Base-by-base conservation (phyloP, 2,888 invertebrate genomes). In the Lepidonotus clava region DNA sequence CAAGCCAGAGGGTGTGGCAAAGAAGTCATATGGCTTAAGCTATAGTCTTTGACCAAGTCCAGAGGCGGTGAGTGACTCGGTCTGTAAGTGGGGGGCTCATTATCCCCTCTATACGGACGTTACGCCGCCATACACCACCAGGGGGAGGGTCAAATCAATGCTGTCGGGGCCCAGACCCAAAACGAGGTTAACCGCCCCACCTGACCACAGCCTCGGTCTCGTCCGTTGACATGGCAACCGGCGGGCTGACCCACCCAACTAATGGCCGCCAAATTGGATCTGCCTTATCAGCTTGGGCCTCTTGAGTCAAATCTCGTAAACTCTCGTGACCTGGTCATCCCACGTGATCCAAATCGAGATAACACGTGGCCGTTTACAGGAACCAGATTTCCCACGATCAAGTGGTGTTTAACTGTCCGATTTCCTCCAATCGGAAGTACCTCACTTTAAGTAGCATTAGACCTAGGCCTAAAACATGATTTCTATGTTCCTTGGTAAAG, bases 201-300 rank as follows among this genome's bases (percentile, higher is more conserved):
- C 61, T 61, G 61, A 61, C 28, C 61, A 11, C 61, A 61, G 61
- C 61, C 61, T 61, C 21, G 34, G 36, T 56, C 71, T 38, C 14
- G 21, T 24, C 36, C 34, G 71, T 71, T 34, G 71, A 8, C 71
- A 71, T 71, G 71, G 71, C 38, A 38, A 71, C 71, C 71, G 36
- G 71, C 38, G 24, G 66, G n/a, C 11, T 6, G n/a, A n/a, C 14
- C 46, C 80, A n/a, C 51, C 34, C 51, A 21, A 11, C 80, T 80
- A 80, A 80, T 80, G 51, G 80, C 41, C 51, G 18, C 28, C 80
- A 80, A 80, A 80, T 80, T 80, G 80, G 80, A 80, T 80, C 40
- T 80, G 41, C 24, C 80, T 80, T 80, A 80, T 80, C 80, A 28
- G 51, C 46, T 80, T 80, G 21, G 28, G 28, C 24, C 80, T 80